Evolutionary conservation across 2,113 vertebrate genomes (phyloP), one percentile per base, ranked within the genome.

Genomic region (Ia io): DNA sequence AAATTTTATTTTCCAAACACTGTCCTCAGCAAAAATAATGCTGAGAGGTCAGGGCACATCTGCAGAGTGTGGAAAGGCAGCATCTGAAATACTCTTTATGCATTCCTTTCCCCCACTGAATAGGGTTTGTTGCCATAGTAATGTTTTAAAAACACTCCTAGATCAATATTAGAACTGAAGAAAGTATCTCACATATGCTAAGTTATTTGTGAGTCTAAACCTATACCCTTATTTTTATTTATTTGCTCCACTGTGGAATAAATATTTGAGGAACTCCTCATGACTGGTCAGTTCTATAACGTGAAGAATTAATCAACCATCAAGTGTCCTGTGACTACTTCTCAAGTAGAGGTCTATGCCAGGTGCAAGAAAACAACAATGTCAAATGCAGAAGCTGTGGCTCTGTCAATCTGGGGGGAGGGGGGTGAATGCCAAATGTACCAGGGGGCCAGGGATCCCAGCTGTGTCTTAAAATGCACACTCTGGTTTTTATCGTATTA

Each of bases 111-210:
- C 95, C 92, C 96, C 89, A 97, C 96, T 61, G 93, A 96, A 93
- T 96, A 97, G 94, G 95, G 95, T 96, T 96, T 97, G 98, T 98
- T 98, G 97, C 98, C 97, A 98, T 98, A 98, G 98, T 96, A 98
- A 98, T 98, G 91, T 96, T 98, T 98, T 94, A 93, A 98, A 97
- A 94, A 96, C 90, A 97, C 67, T 95, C 96, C 92, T 97, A 95
- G 97, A 98, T 98, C 98, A 97, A 97, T 98, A 98, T 91, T 95
- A 97, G 92, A 97, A 96, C 90, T 95, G 95, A 91, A 97, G 83
- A 97, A 95, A 84, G 59, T 47, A 96, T 97, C 88, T 97, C 96
- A 98, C 47, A 93, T 97, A 88, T 82, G 96, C 85, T 88, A 40
- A 44, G 56, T 83, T 89, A 65, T 94, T 97, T 97, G 83, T 95